Evolutionary conservation across 2,888 invertebrate genomes (phyloP).

Genomic region (Aphodius granarius): DNA sequence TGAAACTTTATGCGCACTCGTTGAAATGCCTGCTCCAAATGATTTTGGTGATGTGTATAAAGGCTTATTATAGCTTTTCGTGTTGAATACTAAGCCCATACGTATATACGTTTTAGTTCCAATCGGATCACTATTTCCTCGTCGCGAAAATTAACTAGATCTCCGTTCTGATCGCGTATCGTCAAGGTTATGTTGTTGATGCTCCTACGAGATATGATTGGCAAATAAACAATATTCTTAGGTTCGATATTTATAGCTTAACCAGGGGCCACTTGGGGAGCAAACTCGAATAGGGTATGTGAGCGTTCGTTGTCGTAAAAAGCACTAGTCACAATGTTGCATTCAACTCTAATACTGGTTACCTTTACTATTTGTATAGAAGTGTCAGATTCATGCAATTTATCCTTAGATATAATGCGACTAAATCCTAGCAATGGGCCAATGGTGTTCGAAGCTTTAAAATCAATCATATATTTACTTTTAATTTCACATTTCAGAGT

Average conservation of each 20-base stretch:
- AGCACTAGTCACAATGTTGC: conserved; percentile 39
- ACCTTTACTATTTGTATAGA: conserved; percentile 28
- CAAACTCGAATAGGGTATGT: conserved; percentile 41
- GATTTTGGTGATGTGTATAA: too few species aligned
- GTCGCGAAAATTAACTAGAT: conserved; percentile 35
- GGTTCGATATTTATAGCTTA: conserved; percentile 46
- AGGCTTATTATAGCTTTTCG: too few species aligned
- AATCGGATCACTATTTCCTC: conserved; percentile 34
- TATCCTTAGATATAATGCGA: conserved; percentile 7
- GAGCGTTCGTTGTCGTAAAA: conserved; percentile 37
- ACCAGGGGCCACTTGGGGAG: conserved; percentile 41
- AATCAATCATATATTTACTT: conserved; percentile 22
- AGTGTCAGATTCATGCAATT: conserved; percentile 24
- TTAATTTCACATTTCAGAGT: conserved; percentile 36
- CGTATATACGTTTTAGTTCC: conserved; percentile 28
- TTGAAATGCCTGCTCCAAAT: neutral
- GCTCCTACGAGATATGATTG: conserved; percentile 11
- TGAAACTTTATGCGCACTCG: too few species aligned
- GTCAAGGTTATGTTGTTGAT: conserved; percentile 17
- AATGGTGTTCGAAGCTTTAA: conserved; percentile 18
- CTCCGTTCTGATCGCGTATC: conserved; percentile 33
- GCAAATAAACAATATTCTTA: conserved; percentile 34
- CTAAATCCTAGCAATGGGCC: conserved; percentile 24
- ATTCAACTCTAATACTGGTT: conserved; percentile 36
- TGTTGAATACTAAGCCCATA: conserved; percentile 13